phyloP scores from a whole-genome alignment of 2,888 invertebrate species.

The Coremacera marginata region DNA sequence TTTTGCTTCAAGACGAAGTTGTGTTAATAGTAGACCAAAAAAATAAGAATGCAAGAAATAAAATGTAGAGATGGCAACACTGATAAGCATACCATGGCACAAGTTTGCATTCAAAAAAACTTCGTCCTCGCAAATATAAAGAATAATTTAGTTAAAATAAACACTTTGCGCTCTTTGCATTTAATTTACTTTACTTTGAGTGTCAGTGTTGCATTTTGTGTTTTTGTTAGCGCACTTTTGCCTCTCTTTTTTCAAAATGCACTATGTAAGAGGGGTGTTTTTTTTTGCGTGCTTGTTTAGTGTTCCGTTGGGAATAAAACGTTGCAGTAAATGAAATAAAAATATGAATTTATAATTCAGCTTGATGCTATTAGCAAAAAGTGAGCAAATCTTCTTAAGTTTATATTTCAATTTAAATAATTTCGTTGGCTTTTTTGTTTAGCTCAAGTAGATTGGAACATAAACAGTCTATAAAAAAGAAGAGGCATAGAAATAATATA shows the following conservation, averaged over 20 bases:
- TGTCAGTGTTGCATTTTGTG: constrained; percentile 9
- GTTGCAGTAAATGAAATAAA: not conserved
- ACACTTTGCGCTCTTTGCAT: constrained; percentile 30
- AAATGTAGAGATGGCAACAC: not conserved
- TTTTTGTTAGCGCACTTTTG: not conserved
- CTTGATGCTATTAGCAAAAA: constrained; percentile 1
- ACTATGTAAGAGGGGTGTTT: not conserved
- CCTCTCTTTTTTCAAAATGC: not conserved
- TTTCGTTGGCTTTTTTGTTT: not conserved
- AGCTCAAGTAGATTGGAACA: not conserved
- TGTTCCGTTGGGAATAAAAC: not conserved
- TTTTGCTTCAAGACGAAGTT: not conserved
- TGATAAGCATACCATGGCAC: not conserved
- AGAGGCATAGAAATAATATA: not conserved
- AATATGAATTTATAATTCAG: constrained; percentile 13
- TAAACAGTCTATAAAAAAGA: not conserved
- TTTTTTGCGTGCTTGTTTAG: not conserved
- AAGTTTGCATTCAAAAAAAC: constrained; percentile 31
- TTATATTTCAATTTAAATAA: constrained; percentile 11
- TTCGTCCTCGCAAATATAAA: constrained; percentile 36
- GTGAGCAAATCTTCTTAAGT: not conserved
- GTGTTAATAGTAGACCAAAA: not conserved
- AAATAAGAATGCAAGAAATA: constrained; percentile 28
- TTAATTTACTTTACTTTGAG: constrained; percentile 24
- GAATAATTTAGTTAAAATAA: constrained; percentile 38